A percentile compares a stretch with the other conserved stretches of the same genome.
Conservation (phyloP, 2,888 invertebrate species). For the Stenotaenia linearis region DNA sequence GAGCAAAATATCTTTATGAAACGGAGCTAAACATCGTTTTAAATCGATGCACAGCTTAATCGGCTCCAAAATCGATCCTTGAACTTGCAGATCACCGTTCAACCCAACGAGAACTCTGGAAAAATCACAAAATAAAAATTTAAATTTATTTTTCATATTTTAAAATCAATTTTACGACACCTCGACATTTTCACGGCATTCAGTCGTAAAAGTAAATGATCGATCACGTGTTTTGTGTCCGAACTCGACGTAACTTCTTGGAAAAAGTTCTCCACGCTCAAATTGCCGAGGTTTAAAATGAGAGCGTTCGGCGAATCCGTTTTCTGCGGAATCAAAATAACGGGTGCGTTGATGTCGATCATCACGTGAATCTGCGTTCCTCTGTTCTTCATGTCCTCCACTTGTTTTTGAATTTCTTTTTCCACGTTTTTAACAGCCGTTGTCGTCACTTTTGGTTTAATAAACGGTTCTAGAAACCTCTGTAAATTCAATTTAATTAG, state of each 20-base stretch:
- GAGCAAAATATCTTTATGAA: conserved; percentile 47
- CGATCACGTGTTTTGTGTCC: conserved; percentile 54
- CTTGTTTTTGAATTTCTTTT: conserved; percentile 38
- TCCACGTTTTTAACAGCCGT: conserved; percentile 37
- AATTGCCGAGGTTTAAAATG: conserved; percentile 66
- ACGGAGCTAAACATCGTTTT: conserved; percentile 58
- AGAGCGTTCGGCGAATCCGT: conserved; percentile 70
- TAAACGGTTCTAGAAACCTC: conserved; percentile 47
- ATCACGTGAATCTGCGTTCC: conserved; percentile 57
- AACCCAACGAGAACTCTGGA: conserved; percentile 49
- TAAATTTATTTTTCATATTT: background rate
- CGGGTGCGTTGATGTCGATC: conserved; percentile 66
- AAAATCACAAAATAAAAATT: conserved; percentile 21
- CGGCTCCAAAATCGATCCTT: conserved; percentile 71
- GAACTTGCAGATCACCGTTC: conserved; percentile 63
- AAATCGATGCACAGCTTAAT: conserved; percentile 65
- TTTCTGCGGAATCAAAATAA: conserved; percentile 69
- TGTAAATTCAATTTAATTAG: conserved; percentile 37
- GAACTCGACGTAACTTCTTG: conserved; percentile 50
- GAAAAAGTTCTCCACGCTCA: conserved; percentile 75
- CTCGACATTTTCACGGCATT: conserved; percentile 59
- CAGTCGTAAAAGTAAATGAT: conserved; percentile 65
- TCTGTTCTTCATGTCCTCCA: conserved; percentile 40
- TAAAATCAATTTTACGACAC: conserved; percentile 38
- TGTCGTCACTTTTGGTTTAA: conserved; percentile 44